Conservation (phyloP, 2,888 invertebrate genomes). For the Crioceris asparagi region DNA sequence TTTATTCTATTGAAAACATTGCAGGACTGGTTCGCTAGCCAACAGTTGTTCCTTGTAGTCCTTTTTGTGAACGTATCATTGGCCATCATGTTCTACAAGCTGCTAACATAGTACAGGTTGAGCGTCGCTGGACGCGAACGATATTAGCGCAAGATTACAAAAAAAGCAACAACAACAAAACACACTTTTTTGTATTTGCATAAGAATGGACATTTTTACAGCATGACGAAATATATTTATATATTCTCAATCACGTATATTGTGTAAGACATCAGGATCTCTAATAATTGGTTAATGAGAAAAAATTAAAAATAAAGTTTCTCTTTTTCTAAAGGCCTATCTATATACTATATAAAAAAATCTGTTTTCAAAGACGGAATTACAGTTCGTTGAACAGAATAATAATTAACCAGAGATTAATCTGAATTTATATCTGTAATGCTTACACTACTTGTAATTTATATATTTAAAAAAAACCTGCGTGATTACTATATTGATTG, state of each 20-base stretch:
- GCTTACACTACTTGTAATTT: slow-evolving; percentile 1
- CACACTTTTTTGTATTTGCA: slow-evolving; percentile 9
- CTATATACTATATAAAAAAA: no score
- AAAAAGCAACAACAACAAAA: slow-evolving; percentile 3
- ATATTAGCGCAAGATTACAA: slow-evolving; percentile 12
- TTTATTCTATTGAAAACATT: slow-evolving; percentile 25
- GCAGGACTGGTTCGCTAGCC: slow-evolving; percentile 94
- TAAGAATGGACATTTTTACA: slow-evolving; percentile 19
- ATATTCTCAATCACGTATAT: neutral
- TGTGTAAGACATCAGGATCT: no score
- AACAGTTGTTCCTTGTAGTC: slow-evolving; percentile 88
- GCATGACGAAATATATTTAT: neutral
- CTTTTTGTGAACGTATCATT: slow-evolving; percentile 88
- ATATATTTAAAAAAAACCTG: slow-evolving; percentile 7
- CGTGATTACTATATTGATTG: slow-evolving; percentile 23
- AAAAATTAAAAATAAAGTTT: no score
- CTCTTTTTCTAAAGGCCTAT: no score
- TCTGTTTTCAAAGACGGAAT: no score
- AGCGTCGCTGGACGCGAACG: slow-evolving; percentile 25
- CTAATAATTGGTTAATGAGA: no score
- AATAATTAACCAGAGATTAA: no score
- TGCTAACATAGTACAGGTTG: slow-evolving; percentile 79
- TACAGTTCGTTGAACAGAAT: no score
- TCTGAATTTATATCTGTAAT: neutral
- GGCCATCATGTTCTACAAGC: slow-evolving; percentile 92